These are phyloP conservation scores for Eupithecia dodoneata DNA, from an alignment of 2,888 invertebrate species.

Conservation along the genomic window DNA sequence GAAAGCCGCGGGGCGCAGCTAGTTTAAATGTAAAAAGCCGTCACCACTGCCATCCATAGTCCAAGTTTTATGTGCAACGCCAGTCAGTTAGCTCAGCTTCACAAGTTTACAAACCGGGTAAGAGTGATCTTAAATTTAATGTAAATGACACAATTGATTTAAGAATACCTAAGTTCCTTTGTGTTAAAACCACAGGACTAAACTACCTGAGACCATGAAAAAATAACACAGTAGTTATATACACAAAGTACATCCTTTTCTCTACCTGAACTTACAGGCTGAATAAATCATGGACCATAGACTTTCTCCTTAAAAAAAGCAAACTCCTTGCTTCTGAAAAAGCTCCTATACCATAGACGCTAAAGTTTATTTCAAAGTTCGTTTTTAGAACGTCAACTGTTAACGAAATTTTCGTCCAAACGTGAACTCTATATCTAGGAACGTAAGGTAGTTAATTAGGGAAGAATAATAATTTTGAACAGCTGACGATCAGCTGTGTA, in stretches of 20 bases:
- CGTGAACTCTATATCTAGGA: slow-evolving; percentile 19
- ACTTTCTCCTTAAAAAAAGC: slow-evolving; percentile 9
- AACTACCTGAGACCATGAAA: slow-evolving; percentile 6
- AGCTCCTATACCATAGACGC: slow-evolving; percentile 1
- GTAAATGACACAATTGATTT: neutral
- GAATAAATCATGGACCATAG: slow-evolving; percentile 5
- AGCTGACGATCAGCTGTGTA: slow-evolving; percentile 68
- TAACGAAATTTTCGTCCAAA: slow-evolving; percentile 12
- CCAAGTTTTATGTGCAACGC: too few species aligned
- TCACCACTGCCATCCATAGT: too few species aligned
- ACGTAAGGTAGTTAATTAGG: neutral
- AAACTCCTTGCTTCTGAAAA: slow-evolving; percentile 6
- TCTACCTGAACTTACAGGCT: slow-evolving; percentile 13
- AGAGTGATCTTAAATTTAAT: too few species aligned
- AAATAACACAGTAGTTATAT: slow-evolving; percentile 9
- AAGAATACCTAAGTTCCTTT: neutral
- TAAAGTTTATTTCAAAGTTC: slow-evolving; percentile 18
- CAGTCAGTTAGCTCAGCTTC: too few species aligned
- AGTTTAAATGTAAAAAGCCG: too few species aligned
- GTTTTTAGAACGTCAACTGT: neutral
- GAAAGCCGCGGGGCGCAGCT: too few species aligned
- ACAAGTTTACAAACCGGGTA: too few species aligned
- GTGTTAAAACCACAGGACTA: neutral
- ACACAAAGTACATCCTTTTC: slow-evolving; percentile 7
- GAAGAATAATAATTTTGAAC: slow-evolving; percentile 46